Base-by-base conservation (phyloP, 64 coral and sea anemone genomes). In the Catalaphyllia jardinei region DNA sequence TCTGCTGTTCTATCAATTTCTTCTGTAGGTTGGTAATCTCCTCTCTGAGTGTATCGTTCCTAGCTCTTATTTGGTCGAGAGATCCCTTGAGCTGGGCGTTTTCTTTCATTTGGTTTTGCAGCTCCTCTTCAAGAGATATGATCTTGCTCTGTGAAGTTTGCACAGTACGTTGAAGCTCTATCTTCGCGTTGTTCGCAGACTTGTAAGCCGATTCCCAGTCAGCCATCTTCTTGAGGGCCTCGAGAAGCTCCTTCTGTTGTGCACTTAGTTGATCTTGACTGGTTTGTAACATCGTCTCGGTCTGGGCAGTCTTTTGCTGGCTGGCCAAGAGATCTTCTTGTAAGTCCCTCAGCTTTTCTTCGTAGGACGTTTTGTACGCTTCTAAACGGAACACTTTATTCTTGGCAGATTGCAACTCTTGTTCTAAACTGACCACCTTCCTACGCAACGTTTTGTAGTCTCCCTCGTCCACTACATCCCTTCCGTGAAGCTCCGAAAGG, bases 331-430 rank as follows among this genome's bases (percentile, higher is more conserved):
- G 79, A 59, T 99, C 97, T 29, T 99, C 97, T 12, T 95, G 94
- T 18, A 93, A 35, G 16, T 80, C 89, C 69, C 93, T 95, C 60
- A 99, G 50, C 79, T 99, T 99, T n/a, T 95, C 94, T 61, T 99
- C 97, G 25, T 95, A 99, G 24, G 97, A 95, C 10, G 93, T 88
- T 39, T 99, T 99, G 42, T 99, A 99, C 4, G 97, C 97, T 79
- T 99, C 97, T 22, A 99, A 62, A 24, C 97, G 88, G 30, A 85
- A 91, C 6, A 88, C 82, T 80, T 98, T 98, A 38, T 98, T 98
- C 60, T 98, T 98, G 16, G 89, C 79, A 0, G 91, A 79, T n/a
- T 92, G 94, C 4, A 98, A 39, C 39, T 98, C 96, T 83, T 98
- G 96, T 20, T 98, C 96, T 8, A 95, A 74, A 80, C 87, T 92